Conservation (phyloP, 2,113 vertebrate genomes). For the Ranitomeya imitator region DNA sequence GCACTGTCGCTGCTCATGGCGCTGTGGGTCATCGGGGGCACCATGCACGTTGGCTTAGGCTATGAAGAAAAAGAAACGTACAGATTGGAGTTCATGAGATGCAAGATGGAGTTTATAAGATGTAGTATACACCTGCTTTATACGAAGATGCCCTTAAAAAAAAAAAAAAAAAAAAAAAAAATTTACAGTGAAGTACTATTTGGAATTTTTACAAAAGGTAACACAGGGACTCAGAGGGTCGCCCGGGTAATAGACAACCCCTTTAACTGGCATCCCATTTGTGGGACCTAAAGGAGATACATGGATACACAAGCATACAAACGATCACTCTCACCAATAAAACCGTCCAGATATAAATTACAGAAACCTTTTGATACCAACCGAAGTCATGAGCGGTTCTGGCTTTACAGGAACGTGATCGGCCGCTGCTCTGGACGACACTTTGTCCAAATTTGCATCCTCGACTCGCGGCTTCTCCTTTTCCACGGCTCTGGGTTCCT, state of each 20-base stretch:
- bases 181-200: no score
- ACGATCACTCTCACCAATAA: no score
- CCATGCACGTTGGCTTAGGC: slow-evolving; percentile 98
- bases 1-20: slow-evolving; percentile 78
- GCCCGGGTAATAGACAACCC: no score
- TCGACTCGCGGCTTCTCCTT: slow-evolving; percentile 85
- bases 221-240: no score
- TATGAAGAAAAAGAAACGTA: slow-evolving; percentile 59
- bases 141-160: no score
- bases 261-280: no score
- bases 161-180: no score
- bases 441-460: slow-evolving; percentile 80
- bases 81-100: not conserved
- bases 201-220: no score
- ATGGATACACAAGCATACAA: no score
- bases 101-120: no score
- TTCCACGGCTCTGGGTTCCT: slow-evolving; percentile 86
- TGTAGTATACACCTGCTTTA: no score
- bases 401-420: slow-evolving; percentile 88
- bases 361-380: slow-evolving; percentile 66
- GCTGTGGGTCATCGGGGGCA: slow-evolving; percentile 94
- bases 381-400: slow-evolving; percentile 82
- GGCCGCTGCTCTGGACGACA: slow-evolving; percentile 77
- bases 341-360: not conserved
- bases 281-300: no score